These are phyloP conservation scores for Tetrax tetrax DNA, from an alignment of 2,113 vertebrate species.

Conservation along the genomic window DNA sequence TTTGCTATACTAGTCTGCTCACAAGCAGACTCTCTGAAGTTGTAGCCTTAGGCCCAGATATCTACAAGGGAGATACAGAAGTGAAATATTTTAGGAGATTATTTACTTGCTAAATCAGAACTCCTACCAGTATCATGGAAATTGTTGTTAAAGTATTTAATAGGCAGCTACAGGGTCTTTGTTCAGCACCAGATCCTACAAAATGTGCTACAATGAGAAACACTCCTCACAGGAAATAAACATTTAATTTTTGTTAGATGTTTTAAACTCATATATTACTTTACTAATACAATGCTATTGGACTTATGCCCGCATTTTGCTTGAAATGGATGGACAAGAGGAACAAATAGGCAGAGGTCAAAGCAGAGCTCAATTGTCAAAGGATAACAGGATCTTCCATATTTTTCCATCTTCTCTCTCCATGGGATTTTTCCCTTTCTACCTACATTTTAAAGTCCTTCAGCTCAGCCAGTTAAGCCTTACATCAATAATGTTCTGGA, in stretches of 20 bases:
- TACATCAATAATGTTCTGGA: not conserved
- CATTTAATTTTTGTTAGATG: not conserved
- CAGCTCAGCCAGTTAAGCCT: not conserved
- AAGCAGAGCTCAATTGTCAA: not conserved
- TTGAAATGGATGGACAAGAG: not conserved
- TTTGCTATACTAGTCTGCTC: not conserved
- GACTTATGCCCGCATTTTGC: not conserved
- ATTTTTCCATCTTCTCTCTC: not conserved
- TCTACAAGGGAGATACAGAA: not conserved
- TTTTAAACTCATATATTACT: not conserved
- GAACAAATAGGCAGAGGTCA: not conserved
- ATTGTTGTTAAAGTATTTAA: not conserved
- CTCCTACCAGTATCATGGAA: not conserved
- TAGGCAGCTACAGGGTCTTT: not conserved
- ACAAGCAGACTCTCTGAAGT: not conserved
- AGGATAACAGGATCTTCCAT: not conserved
- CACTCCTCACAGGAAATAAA: not conserved
- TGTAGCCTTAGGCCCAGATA: not conserved
- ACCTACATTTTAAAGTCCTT: not conserved
- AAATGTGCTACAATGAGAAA: not conserved
- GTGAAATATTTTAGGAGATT: not conserved
- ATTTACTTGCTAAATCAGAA: not conserved
- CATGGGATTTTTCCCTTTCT: not conserved
- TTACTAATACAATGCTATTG: not conserved
- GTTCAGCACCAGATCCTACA: not conserved